phyloP scores from a whole-genome alignment of 1,140 invertebrate genomes.

The Acromyrmex echinatior region DNA sequence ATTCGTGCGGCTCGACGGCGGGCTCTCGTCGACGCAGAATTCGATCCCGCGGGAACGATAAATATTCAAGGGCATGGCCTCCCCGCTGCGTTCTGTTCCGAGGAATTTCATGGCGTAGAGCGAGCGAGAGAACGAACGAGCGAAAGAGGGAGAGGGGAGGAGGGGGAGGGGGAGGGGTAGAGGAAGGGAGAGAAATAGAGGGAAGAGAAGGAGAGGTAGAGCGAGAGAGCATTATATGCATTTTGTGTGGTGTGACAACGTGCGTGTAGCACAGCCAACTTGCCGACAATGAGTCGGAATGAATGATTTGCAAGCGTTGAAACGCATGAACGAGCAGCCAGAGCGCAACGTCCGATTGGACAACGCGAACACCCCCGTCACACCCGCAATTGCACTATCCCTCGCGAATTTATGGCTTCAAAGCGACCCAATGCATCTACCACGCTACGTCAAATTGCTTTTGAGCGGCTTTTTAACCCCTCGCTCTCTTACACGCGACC shows the following conservation, averaged over 20 bases:
- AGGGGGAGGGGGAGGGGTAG: too few species aligned
- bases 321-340: constrained; percentile 78
- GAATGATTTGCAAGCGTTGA: constrained; percentile 81
- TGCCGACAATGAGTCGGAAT: constrained; percentile 77
- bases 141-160: too few species aligned
- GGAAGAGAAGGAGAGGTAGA: not conserved
- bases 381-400: constrained; percentile 64
- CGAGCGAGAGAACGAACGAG: not conserved
- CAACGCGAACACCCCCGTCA: constrained; percentile 46
- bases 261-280: constrained; percentile 70
- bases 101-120: constrained; percentile 65
- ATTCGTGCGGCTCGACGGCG: constrained; percentile 63
- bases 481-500: constrained; percentile 48
- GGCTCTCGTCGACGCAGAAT: constrained; percentile 71
- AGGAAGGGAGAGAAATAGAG: not conserved
- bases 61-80: constrained; percentile 73
- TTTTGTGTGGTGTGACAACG: constrained; percentile 65
- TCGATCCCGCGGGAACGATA: constrained; percentile 73
- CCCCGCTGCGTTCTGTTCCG: constrained; percentile 55
- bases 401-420: constrained; percentile 76
- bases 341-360: constrained; percentile 78
- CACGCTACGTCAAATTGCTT: constrained; percentile 75
- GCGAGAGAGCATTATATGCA: not conserved
- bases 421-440: constrained; percentile 72
- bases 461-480: constrained; percentile 73